phyloP scores from a whole-genome alignment of 2,888 invertebrate species.

The Ichneumoninae sp. region DNA sequence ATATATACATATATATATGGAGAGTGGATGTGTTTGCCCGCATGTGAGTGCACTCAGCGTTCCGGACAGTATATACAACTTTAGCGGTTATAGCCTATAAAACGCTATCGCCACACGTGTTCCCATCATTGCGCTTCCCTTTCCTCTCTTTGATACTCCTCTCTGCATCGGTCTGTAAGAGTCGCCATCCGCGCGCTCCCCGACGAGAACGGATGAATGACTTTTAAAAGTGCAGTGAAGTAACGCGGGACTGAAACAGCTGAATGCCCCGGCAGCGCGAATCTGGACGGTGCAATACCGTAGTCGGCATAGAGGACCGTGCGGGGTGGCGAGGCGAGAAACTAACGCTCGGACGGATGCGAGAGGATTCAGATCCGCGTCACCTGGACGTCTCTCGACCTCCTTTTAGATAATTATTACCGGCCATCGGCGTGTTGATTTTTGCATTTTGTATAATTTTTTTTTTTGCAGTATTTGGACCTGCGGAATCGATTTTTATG shows the following conservation, averaged over 20 bases:
- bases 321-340: constrained; percentile 42
- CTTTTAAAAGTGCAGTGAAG: constrained; percentile 58
- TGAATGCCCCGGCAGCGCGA: constrained; percentile 37
- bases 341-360: constrained; percentile 51
- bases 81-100: constrained; percentile 12
- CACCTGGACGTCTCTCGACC: constrained; percentile 28
- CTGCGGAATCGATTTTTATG: too few relatives aligned
- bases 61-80: neutral
- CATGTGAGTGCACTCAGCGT: constrained; percentile 3
- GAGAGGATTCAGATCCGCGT: constrained; percentile 30
- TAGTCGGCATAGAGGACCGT: constrained; percentile 12
- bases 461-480: too few relatives aligned
- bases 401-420: constrained; percentile 5
- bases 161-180: constrained; percentile 19
- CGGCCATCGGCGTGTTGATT: constrained; percentile 5
- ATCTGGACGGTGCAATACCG: neutral
- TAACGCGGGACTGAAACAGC: constrained; percentile 39
- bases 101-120: constrained; percentile 30
- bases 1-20: neutral
- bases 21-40: neutral
- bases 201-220: constrained; percentile 53
- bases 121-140: constrained; percentile 14
- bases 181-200: constrained; percentile 16
- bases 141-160: constrained; percentile 21
- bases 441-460: neutral